A percentile compares a stretch with the other conserved stretches of the same genome.
phyloP scores from a whole-genome alignment of 2,888 invertebrate genomes.

The Pogonocherus hispidulus region DNA sequence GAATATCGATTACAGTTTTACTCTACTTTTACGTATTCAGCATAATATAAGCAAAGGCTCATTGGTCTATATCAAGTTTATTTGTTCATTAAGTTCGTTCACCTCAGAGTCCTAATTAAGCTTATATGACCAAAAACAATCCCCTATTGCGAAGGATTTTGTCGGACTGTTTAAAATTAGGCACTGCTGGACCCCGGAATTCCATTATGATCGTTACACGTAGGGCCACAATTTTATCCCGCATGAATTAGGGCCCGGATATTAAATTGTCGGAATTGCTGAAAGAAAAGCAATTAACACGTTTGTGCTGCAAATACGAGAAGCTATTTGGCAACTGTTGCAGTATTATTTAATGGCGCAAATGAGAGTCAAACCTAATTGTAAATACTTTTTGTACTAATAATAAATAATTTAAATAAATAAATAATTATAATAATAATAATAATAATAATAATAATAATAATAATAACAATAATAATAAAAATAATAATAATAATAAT shows the following conservation, averaged over 20 bases:
- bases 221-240: background rate
- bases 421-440: no score
- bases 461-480: no score
- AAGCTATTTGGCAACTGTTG: background rate
- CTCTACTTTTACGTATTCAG: no score
- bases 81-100: background rate
- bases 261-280: constrained; percentile 6
- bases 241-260: background rate
- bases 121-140: background rate
- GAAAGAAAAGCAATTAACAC: constrained; percentile 2
- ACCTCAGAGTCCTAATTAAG: no score
- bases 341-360: background rate
- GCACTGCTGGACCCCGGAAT: background rate
- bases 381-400: no score
- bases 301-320: background rate
- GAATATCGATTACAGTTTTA: no score
- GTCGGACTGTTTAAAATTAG: background rate
- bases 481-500: no score
- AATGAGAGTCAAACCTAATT: no score
- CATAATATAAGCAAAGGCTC: no score
- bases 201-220: background rate
- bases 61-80: no score
- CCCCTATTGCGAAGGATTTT: background rate
- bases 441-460: no score
- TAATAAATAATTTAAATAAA: no score